phyloP scores from a whole-genome alignment of 35 echinoderm and acorn worm genomes.

The Apostichopus californicus region DNA sequence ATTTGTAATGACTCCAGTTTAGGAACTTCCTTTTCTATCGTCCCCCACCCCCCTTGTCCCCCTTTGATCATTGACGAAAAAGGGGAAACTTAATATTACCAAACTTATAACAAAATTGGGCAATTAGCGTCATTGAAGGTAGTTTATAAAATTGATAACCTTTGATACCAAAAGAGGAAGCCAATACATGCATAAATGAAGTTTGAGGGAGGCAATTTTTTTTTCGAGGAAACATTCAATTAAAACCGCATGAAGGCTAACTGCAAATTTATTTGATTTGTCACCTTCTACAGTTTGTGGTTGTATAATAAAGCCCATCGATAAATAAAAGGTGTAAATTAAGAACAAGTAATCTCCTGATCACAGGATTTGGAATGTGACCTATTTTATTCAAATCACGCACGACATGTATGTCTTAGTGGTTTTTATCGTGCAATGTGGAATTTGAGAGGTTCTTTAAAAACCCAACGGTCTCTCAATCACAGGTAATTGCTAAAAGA shows the following conservation, averaged over 20 bases:
- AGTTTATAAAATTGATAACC: no score
- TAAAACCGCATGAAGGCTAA: neutral
- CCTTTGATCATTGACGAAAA: no score
- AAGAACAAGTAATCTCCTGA: neutral
- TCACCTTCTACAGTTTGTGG: neutral
- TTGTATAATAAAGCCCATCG: neutral
- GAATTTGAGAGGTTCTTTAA: neutral
- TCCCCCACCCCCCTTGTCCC: no score
- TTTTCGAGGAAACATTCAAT: neutral
- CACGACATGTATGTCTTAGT: neutral
- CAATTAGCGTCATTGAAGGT: no score
- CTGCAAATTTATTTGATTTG: constrained; percentile 1
- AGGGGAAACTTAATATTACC: no score
- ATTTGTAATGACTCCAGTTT: no score
- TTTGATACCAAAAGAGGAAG: no score
- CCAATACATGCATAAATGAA: no score
- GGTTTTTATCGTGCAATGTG: neutral
- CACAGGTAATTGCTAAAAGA: neutral
- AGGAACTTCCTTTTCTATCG: no score
- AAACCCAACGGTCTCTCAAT: neutral
- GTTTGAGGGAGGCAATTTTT: neutral
- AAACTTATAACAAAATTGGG: no score
- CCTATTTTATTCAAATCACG: neutral
- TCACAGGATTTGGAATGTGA: neutral
- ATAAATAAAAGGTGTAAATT: neutral